These are phyloP conservation scores for Lates japonicus DNA, from an alignment of 2,797 vertebrate genomes.

Conservation along the genomic window DNA sequence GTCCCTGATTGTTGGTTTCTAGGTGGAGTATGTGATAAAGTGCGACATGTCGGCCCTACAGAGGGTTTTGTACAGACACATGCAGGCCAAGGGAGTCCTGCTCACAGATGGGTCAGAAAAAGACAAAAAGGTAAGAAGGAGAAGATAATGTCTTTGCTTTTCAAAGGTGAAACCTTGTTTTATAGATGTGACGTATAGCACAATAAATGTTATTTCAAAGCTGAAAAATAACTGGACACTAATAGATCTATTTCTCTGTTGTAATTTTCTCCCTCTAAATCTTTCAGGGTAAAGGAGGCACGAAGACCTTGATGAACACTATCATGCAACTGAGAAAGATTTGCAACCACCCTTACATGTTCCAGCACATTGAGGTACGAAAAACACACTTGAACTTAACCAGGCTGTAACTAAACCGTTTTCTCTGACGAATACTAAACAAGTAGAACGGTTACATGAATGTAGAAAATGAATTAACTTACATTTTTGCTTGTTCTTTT, in stretches of 20 bases:
- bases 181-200: background rate
- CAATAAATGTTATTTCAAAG: background rate
- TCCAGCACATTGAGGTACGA: constrained; percentile 93
- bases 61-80: constrained; percentile 95
- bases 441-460: background rate
- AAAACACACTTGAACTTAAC: background rate
- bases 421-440: accelerated
- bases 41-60: constrained; percentile 97
- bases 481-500: constrained; percentile 5
- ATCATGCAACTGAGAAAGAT: constrained; percentile 99
- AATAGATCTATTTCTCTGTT: background rate
- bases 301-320: constrained; percentile 98
- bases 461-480: background rate
- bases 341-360: constrained; percentile 99
- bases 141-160: background rate
- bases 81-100: constrained; percentile 97
- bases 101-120: constrained; percentile 97
- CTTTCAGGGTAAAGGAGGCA: constrained; percentile 95
- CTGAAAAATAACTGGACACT: background rate
- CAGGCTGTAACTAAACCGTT: background rate
- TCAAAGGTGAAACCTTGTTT: background rate
- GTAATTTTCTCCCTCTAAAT: background rate
- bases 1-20: background rate
- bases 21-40: constrained; percentile 98
- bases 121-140: constrained; percentile 92